Evolutionary conservation across 2,797 vertebrate genomes (phyloP), one percentile per base, ranked within the genome.

Genomic region (Acomys russatus): DNA sequence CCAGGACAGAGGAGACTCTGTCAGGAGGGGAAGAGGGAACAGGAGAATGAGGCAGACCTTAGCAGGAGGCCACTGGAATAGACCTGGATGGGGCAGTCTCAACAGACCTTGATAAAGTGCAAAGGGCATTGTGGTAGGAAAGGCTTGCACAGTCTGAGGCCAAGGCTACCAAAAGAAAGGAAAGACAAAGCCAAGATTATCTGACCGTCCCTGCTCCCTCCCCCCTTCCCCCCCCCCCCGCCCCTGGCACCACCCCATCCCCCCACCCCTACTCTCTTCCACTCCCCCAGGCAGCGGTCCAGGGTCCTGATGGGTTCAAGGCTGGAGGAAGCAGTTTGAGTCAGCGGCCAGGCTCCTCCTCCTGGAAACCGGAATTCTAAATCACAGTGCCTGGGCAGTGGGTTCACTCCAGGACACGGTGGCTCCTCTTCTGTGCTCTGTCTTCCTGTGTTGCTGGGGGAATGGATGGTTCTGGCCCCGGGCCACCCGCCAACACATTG

Each of bases 381-480:
- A n/a, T 90, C 51, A 0, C 87, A 64, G 90, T 0, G 64, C 90
- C 73, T 12, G 84, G 80, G 80, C 11, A 4, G 86, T 14, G 44
- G 88, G 97, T 90, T 98, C 97, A 97, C 85, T 35, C 49, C 30
- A 92, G 97, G 97, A 97, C 97, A 96, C 28, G 3, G 88, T 33
- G 3, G 44, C 44, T 78, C 74, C 77, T 59, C 91, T 83, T 68
- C 88, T 33, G 88, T 83, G 91, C 35, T 90, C 91, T 0, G 25
- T 59, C 91, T 95, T 97, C 96, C 97, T 97, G 95, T 95, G 96
- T 14, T 80, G 96, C 94, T 86, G 89, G 56, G 56, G 87, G 93
- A 49, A 18, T n/a, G 94, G 80, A 76, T 35, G 51, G 92, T 28
- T 15, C 96, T 96, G 97, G 97, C 96, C 49, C 35, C 0, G 23